Conservation (phyloP, 2,113 vertebrate genomes). For the Corythaixoides concolor region DNA sequence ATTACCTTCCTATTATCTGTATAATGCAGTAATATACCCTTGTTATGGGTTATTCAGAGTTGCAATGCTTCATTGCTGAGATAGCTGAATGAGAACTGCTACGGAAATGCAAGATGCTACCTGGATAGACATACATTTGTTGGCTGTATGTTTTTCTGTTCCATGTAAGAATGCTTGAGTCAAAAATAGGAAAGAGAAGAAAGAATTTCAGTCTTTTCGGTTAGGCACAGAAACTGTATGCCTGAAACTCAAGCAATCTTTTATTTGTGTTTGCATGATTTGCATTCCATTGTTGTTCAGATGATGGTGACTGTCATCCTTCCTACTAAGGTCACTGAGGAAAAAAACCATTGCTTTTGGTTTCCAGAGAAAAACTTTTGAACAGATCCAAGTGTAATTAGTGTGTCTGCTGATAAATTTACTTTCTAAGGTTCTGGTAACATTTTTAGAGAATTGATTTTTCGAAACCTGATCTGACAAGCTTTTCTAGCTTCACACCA, state of each 20-base stretch:
- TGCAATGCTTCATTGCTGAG: background rate
- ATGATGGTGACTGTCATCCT: background rate
- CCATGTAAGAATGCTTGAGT: background rate
- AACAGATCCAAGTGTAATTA: background rate
- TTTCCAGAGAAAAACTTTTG: background rate
- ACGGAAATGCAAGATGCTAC: background rate
- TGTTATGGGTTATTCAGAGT: background rate
- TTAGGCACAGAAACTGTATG: background rate
- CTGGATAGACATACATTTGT: background rate
- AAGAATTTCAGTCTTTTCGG: background rate
- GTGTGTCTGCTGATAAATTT: slow-evolving; percentile 56
- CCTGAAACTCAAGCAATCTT: background rate
- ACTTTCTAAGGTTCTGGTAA: slow-evolving; percentile 74
- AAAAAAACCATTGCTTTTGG: background rate
- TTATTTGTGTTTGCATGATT: background rate
- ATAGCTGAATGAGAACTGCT: background rate
- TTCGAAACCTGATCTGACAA: slow-evolving; percentile 70
- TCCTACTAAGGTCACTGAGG: background rate
- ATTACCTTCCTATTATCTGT: background rate
- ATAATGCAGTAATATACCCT: background rate
- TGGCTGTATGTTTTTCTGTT: background rate
- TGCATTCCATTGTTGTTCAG: background rate
- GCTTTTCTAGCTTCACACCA: slow-evolving; percentile 59
- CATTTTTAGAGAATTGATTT: slow-evolving; percentile 79
- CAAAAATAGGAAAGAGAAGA: background rate